Percentiles rank a stretch among this genome's conserved stretches.
Evolutionary conservation across 2,888 invertebrate genomes (phyloP).

Genomic region (Erannis defoliaria): DNA sequence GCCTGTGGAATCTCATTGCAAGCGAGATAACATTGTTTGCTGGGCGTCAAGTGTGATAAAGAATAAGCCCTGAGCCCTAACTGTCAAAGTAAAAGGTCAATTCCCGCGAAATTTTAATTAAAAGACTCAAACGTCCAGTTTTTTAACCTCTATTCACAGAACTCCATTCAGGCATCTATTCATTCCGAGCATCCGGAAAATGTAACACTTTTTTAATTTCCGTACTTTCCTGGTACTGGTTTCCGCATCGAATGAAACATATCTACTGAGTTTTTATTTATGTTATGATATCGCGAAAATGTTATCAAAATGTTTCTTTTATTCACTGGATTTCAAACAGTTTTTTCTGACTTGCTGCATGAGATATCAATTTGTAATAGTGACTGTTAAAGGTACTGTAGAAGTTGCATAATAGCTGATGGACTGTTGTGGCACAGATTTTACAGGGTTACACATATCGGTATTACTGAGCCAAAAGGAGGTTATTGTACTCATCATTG

Average conservation of each 20-base stretch:
- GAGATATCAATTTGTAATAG: neutral
- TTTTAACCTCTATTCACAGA: constrained; percentile 10
- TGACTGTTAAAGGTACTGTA: neutral
- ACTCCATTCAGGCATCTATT: constrained; percentile 15
- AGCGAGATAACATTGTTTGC: too few species aligned
- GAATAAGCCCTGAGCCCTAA: neutral
- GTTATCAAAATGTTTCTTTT: constrained; percentile 2
- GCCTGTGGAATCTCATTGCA: too few species aligned
- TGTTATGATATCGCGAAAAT: constrained; percentile 4
- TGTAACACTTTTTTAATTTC: constrained; percentile 22
- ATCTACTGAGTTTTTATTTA: neutral
- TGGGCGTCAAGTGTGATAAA: neutral
- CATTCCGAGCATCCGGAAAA: constrained; percentile 4
- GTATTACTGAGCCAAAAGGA: too few species aligned
- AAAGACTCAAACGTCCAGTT: constrained; percentile 4
- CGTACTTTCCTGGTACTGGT: neutral
- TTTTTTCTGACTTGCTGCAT: constrained; percentile 2
- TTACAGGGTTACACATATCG: too few species aligned
- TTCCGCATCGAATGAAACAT: constrained; percentile 1
- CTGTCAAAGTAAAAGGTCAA: neutral
- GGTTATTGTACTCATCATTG: too few species aligned
- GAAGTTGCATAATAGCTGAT: too few species aligned
- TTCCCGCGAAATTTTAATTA: constrained; percentile 9
- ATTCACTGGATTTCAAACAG: constrained; percentile 2
- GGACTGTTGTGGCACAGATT: too few species aligned